Base-by-base conservation (phyloP, 2,888 invertebrate genomes). In the Caenorhabditis sp. region DNA sequence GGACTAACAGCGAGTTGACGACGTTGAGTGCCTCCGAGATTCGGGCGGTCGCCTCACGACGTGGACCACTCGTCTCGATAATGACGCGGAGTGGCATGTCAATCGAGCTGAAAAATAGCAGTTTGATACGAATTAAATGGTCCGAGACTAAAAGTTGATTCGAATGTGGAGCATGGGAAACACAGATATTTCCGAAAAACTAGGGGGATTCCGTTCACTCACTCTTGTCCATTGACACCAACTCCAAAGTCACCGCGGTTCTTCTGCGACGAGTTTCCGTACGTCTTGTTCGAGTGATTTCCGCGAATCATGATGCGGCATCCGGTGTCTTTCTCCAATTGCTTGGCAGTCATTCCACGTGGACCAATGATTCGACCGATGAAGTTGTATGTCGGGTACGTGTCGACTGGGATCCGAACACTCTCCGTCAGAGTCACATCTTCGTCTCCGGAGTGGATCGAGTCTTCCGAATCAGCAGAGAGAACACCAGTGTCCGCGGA, bases 331-430 rank as follows among this genome's bases (percentile, higher is more conserved):
- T 98, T 97, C 94, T 99, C 99, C 93, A 99, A 94, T 94, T 99
- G 98, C 94, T 99, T 99, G 68, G 99, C 98, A 88, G 99, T 99
- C 98, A 99, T 99, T 89, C 99, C 99, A 91, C 99, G 95, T 88
- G 98, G 98, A 64, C 99, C 99, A 92, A 99, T 94, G 94, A 99
- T 98, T 94, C 98, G 95, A 92, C 98, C 99, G 91, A 99, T 98
- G 93, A 99, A 99, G 94, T 99, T 99, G 94, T 98, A 99, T 94
- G 98, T 98, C 94, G 98, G 98, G 94, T 97, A 97, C 93, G 98
- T 98, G 95, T 98, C 97, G 92, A 97, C 97, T 93, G 98, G 98
- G 93, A 99, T 98, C 94, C 97, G 98, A 92, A 99, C 96, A 95
- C 98, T 98, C 94, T 98, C 98, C 94, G 97, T 96, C 92, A 97